Base-by-base conservation (phyloP, 2,113 vertebrate genomes). In the Sarotherodon lohbergeri region DNA sequence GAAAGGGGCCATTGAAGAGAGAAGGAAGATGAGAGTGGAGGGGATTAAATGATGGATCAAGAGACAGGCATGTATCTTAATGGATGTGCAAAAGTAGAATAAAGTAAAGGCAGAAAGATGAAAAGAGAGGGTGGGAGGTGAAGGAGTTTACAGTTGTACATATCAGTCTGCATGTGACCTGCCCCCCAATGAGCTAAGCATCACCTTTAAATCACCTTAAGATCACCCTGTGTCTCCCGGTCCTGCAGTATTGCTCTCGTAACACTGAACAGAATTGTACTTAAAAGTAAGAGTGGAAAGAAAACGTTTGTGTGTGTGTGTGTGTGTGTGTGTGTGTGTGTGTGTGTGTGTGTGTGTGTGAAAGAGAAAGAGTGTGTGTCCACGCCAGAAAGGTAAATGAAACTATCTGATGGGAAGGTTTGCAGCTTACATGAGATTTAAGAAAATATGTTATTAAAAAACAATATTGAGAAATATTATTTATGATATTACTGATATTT, bases 81-180 rank as follows among this genome's bases (percentile, higher is more conserved):
- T 50, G 73, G 46, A 56, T 29, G 39, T 24, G 78, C 9, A 0
- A 27, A 59, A 54, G 73, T 55, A 43, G 36, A 16, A 27, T 32
- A n/a, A 68, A 66, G 9, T 27, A 76, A 29, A 48, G 41, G 41
- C 0, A 76, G 71, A 41, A 6, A n/a, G 68, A 52, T 29, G 68
- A 4, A 9, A 22, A 22, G 22, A 66, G 80, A 80, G 63, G 66
- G 24, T 14, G 81, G 63, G 13, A 83, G 83, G 63, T 52, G 80
- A 79, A 78, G 86, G 83, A 86, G 84, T 88, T 90, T 91, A 89
- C 83, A 94, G 83, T 86, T 95, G 95, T 95, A 94, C 88, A 96
- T 96, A 95, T 92, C 91, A 90, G 87, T 94, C 86, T 95, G 94
- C 95, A 95, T 95, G 95, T 94, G 90, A 90, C 84, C 93, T 86